Percentiles rank a stretch among this genome's conserved stretches.
Evolutionary conservation across 2,888 invertebrate genomes (phyloP).

Genomic region (Prosopocoilus inquinatus): DNA sequence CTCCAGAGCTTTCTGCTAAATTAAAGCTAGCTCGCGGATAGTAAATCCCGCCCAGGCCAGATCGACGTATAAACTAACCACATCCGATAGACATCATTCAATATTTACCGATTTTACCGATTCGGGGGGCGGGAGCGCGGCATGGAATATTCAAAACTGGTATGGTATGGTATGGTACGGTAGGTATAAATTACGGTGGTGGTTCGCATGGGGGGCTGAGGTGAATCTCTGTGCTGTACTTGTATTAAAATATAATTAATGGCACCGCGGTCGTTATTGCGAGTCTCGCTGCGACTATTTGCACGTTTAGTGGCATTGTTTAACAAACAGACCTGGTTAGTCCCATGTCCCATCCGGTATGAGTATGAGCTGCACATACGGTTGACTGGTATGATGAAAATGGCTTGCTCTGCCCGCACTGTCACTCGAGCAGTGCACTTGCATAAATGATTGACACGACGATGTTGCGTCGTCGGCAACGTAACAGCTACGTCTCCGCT

Average conservation of each 20-base stretch:
- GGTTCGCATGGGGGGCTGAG: not conserved
- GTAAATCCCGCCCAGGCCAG: not conserved
- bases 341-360: too few species aligned
- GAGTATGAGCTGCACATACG: constrained; percentile 4
- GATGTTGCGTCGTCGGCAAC: too few species aligned
- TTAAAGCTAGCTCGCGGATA: constrained; percentile 15
- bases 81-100: constrained; percentile 18
- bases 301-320: constrained; percentile 14
- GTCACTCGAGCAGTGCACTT: not conserved
- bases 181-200: not conserved
- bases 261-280: constrained; percentile 2
- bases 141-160: constrained; percentile 1
- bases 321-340: constrained; percentile 13
- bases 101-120: too few species aligned
- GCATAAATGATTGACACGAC: not conserved
- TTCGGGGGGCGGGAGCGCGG: constrained; percentile 6
- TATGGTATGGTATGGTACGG: not conserved
- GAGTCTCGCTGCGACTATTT: constrained; percentile 13
- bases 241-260: constrained; percentile 21
- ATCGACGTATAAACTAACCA: constrained; percentile 21
- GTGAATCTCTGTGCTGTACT: constrained; percentile 13
- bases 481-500: not conserved
- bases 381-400: constrained; percentile 15
- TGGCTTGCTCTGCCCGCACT: not conserved
- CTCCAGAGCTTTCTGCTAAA: constrained; percentile 20